Evolutionary conservation across 2,113 vertebrate genomes (phyloP), one percentile per base, ranked within the genome.

Genomic region (Tringa solitaria): DNA sequence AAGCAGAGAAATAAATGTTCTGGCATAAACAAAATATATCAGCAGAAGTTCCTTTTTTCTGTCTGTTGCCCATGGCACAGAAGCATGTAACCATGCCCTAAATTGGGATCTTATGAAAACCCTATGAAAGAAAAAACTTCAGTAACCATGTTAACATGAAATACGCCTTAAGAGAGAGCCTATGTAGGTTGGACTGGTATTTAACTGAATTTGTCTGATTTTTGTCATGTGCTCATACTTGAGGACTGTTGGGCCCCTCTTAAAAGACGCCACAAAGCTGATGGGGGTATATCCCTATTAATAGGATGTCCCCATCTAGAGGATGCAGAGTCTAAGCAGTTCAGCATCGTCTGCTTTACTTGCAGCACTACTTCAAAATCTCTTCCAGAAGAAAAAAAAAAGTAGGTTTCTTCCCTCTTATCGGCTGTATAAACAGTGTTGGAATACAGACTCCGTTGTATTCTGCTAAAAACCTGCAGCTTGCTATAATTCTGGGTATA

Each of bases 71-170:
- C 33, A 39, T 18, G 8, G 57, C 57, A 70, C 12, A n/a, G 54
- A 18, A 54, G 45, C 0, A 0, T 60, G 50, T 48, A 88, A 45
- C 48, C 7, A 0, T 68, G 53, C 48, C 54, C 53, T 73, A 60
- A 90, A 77, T 0, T 45, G 24, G 53, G 45, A 24, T 64, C 82
- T 80, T 51, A 19, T n/a, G 22, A 32, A 73, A 84, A 35, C 12
- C 30, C 39, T 28, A 4, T 17, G 54, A 54, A 90, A 87, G 74
- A n/a, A n/a, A n/a, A 18, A 59, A 57, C 61, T 51, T 51, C 48
- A 69, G 5, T 15, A 83, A 45, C 37, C n/a, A 24, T 3, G 0
- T 50, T 61, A 77, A 17, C 17, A 3, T 27, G 6, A 54, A 33
- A 21, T 32, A 61, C 1, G 3, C 15, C 69, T 53, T 12, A 39